These are phyloP conservation scores for Cephus cinctus DNA, from an alignment of 1,140 invertebrate species.

Conservation along the genomic window DNA sequence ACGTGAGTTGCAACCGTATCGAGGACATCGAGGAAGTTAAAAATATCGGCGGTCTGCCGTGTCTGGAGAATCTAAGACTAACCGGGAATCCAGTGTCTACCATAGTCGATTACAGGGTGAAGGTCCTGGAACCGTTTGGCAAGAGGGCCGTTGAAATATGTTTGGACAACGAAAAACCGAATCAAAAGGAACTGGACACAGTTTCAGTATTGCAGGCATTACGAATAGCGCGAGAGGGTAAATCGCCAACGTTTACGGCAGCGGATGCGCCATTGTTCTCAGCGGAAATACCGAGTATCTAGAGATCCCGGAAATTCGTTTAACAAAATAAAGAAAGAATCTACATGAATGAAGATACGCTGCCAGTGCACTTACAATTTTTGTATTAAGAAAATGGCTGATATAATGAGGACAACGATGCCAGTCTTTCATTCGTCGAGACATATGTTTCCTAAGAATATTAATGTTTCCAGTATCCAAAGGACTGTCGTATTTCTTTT, in stretches of 20 bases:
- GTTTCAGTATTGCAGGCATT: slow-evolving; percentile 86
- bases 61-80: slow-evolving; percentile 81
- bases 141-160: slow-evolving; percentile 73
- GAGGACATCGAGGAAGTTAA: slow-evolving; percentile 78
- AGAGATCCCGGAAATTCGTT: slow-evolving; percentile 9
- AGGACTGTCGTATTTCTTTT: too few relatives aligned
- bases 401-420: too few relatives aligned
- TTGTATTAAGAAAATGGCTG: too few relatives aligned
- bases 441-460: too few relatives aligned
- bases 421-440: too few relatives aligned
- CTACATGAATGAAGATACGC: too few relatives aligned
- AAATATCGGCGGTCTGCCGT: slow-evolving; percentile 76
- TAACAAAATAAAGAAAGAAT: too few relatives aligned
- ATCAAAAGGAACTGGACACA: slow-evolving; percentile 87
- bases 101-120: slow-evolving; percentile 85
- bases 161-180: slow-evolving; percentile 83
- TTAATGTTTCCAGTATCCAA: too few relatives aligned
- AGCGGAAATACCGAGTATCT: slow-evolving; percentile 46
- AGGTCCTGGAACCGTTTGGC: slow-evolving; percentile 82
- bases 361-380: too few relatives aligned
- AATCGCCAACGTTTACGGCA: slow-evolving; percentile 49
- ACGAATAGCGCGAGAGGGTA: slow-evolving; percentile 66
- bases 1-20: slow-evolving; percentile 85
- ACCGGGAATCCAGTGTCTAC: slow-evolving; percentile 88
- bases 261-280: slow-evolving; percentile 47